A percentile compares a stretch with the other conserved stretches of the same genome.
phyloP scores from a whole-genome alignment of 2,888 invertebrate genomes.

The Cryptus armator region DNA sequence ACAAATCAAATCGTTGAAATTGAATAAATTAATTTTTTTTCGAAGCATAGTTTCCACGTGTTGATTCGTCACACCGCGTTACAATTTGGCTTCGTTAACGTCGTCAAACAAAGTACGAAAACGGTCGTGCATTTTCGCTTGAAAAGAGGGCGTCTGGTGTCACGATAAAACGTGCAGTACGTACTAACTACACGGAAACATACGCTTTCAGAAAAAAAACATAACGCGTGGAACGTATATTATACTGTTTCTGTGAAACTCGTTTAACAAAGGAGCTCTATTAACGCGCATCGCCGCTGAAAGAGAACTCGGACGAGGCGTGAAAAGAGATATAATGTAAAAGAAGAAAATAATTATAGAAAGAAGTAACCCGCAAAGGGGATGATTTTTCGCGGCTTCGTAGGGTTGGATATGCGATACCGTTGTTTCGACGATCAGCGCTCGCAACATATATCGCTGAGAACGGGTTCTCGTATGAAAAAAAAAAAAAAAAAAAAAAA shows the following conservation, averaged over 20 bases:
- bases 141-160: slow-evolving; percentile 21
- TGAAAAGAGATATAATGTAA: background rate
- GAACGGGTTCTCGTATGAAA: background rate
- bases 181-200: background rate
- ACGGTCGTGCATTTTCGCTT: slow-evolving; percentile 7
- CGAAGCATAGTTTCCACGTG: background rate
- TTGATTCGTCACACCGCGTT: slow-evolving; percentile 19
- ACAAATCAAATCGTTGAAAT: background rate
- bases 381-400: background rate
- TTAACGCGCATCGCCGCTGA: background rate
- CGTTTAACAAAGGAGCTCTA: background rate
- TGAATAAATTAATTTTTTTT: background rate
- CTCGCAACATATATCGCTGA: background rate
- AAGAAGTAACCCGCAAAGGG: background rate
- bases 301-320: background rate
- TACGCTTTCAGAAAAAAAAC: background rate
- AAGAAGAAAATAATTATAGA: background rate
- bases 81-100: slow-evolving; percentile 63
- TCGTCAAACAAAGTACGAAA: slow-evolving; percentile 46
- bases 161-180: slow-evolving; percentile 11
- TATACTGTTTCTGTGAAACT: background rate
- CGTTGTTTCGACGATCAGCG: background rate
- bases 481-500: background rate
- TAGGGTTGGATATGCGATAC: background rate
- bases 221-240: background rate